Percentiles rank a stretch among this genome's conserved stretches.
Conservation (phyloP, 1,140 invertebrate species). For the Heliconius congener region DNA sequence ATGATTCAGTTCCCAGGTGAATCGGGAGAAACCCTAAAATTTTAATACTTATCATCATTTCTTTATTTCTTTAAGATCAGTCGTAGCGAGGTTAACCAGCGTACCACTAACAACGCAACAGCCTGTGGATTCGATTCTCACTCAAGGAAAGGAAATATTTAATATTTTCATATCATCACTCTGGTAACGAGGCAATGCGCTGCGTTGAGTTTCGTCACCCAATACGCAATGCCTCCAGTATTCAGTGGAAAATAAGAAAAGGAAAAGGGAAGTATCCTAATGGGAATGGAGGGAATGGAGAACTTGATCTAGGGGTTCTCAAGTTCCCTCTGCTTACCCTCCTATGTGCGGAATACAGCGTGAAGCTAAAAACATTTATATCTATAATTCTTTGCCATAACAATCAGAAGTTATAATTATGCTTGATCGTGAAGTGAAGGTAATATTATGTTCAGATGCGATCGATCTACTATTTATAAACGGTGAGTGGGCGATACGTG, state of each 20-base stretch:
- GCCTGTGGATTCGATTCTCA: neutral
- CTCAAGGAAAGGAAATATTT: neutral
- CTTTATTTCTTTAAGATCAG: too few relatives aligned
- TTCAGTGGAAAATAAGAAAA: neutral
- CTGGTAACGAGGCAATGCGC: neutral
- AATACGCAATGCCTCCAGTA: neutral
- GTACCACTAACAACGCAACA: too few relatives aligned
- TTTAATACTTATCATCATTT: too few relatives aligned
- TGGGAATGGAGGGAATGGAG: neutral
- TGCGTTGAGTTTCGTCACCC: neutral
- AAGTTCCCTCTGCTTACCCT: neutral
- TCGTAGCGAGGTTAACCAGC: too few relatives aligned
- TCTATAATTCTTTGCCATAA: neutral
- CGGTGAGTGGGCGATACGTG: constrained; percentile 16
- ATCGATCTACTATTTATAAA: constrained; percentile 19
- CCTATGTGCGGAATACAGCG: neutral
- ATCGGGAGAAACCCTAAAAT: too few relatives aligned
- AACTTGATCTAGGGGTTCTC: neutral
- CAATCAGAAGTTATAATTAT: neutral
- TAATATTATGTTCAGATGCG: constrained; percentile 8
- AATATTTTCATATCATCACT: neutral
- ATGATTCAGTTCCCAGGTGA: too few relatives aligned
- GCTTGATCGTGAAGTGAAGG: constrained; percentile 5
- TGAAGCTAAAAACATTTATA: neutral
- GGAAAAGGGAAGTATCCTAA: neutral